phyloP scores from a whole-genome alignment of 2,797 vertebrate genomes.

The Morus bassanus region DNA sequence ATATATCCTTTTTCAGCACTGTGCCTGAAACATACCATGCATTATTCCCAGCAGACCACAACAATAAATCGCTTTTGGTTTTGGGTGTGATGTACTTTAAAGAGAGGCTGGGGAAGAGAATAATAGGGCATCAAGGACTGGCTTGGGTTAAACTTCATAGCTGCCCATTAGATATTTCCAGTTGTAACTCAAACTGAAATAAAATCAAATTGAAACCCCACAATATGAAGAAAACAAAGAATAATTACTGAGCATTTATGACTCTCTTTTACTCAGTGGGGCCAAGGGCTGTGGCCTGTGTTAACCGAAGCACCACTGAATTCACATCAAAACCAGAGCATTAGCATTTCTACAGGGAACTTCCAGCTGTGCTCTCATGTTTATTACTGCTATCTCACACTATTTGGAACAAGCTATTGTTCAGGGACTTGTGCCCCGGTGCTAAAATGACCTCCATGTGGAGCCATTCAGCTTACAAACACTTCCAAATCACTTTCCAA shows the following conservation, averaged over 20 bases:
- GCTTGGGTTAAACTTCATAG: neutral
- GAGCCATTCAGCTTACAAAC: neutral
- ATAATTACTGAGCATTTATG: neutral
- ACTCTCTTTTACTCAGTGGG: neutral
- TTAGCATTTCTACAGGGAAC: neutral
- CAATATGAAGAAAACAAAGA: slow-evolving; percentile 3
- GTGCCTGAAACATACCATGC: neutral
- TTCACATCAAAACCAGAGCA: neutral
- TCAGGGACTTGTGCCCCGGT: neutral
- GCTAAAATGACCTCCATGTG: neutral
- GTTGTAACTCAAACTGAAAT: neutral
- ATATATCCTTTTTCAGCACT: neutral
- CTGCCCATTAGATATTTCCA: neutral
- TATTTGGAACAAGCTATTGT: neutral
- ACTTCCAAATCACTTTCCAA: neutral
- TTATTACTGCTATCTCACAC: neutral
- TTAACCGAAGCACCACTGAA: neutral
- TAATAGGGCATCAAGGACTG: neutral
- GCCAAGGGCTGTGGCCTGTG: neutral
- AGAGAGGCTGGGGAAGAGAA: neutral
- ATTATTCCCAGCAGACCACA: neutral
- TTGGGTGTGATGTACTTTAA: neutral
- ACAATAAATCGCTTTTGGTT: neutral
- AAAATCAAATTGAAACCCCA: neutral
- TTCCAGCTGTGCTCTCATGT: neutral